Evolutionary conservation across 2,113 vertebrate genomes (phyloP).

Genomic region (Lates calcarifer): DNA sequence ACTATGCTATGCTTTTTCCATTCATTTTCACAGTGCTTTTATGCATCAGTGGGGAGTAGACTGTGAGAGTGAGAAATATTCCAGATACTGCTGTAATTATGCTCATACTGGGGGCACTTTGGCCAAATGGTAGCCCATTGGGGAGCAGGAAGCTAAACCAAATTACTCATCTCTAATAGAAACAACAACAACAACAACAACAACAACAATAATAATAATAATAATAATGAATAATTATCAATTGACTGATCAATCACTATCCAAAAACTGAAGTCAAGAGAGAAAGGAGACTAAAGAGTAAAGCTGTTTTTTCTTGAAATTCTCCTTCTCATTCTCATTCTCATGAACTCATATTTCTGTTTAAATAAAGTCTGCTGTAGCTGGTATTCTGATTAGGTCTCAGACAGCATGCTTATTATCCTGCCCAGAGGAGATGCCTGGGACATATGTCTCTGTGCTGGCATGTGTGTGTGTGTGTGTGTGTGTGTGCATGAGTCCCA

Average conservation of each 20-base stretch:
- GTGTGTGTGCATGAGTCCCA: background rate
- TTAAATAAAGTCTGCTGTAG: constrained; percentile 24
- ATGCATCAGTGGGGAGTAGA: background rate
- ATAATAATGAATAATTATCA: background rate
- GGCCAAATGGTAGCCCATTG: no score
- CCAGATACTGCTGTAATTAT: no score
- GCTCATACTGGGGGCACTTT: no score
- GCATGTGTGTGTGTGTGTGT: constrained; percentile 1
- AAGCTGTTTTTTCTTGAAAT: constrained; percentile 1
- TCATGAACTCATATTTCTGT: constrained; percentile 23
- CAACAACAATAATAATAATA: no score
- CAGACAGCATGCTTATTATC: constrained; percentile 20
- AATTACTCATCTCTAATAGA: background rate
- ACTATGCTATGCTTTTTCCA: background rate
- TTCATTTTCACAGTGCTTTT: background rate
- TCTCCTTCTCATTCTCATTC: no score
- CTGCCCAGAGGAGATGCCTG: constrained; percentile 13
- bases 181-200: no score
- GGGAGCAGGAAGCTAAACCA: background rate
- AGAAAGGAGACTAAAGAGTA: background rate
- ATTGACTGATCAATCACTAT: no score
- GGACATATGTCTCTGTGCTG: background rate
- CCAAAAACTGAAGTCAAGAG: background rate
- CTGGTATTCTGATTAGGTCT: constrained; percentile 53
- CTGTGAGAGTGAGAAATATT: no score